These are phyloP conservation scores for Tanypteryx hageni DNA, from an alignment of 2,888 invertebrate genomes.

Conservation along the genomic window DNA sequence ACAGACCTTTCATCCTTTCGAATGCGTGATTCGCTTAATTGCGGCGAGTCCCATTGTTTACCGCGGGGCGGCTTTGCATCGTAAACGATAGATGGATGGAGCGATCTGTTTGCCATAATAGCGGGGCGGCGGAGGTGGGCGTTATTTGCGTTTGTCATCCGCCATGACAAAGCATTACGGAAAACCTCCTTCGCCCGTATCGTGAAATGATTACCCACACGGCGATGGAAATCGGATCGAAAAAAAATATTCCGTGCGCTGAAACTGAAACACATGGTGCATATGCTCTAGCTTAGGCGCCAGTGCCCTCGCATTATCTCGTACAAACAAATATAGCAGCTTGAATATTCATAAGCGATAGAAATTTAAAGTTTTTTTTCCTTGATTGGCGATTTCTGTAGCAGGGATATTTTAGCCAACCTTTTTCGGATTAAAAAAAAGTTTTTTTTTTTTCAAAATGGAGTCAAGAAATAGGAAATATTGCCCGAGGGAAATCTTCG, in stretches of 20 bases:
- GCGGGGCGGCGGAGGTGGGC: neutral
- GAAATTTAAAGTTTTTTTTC: too few species aligned
- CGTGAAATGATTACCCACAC: neutral
- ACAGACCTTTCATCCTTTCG: neutral
- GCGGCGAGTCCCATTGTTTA: neutral
- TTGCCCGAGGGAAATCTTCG: too few species aligned
- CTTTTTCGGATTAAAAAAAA: too few species aligned
- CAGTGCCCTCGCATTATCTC: too few species aligned
- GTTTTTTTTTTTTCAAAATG: too few species aligned
- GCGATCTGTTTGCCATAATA: neutral
- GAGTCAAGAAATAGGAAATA: too few species aligned
- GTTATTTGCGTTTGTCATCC: neutral
- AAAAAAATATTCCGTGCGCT: neutral
- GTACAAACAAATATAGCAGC: too few species aligned
- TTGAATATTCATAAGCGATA: too few species aligned
- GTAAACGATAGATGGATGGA: neutral
- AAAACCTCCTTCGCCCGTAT: neutral
- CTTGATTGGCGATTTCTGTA: too few species aligned
- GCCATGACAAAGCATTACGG: neutral
- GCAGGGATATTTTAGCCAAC: too few species aligned
- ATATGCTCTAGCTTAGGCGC: too few species aligned
- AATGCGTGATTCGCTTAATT: conserved; percentile 1
- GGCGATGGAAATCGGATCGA: neutral
- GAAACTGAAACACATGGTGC: neutral
- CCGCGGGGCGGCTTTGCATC: neutral